phyloP scores from a whole-genome alignment of 35 echinoderm and acorn worm species.

The Diadema setosum region DNA sequence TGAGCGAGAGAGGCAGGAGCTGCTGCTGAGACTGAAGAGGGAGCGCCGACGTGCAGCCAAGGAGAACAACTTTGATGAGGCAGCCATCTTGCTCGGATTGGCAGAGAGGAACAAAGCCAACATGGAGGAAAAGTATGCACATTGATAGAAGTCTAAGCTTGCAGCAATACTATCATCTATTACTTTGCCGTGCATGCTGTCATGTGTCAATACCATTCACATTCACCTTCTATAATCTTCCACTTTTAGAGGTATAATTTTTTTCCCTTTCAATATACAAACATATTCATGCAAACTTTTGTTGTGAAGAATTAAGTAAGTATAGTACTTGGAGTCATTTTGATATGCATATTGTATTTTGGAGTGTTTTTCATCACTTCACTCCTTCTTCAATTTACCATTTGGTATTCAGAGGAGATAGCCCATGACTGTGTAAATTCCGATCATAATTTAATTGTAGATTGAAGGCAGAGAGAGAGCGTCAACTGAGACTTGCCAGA shows the following conservation, averaged over 20 bases:
- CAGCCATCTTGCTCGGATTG: conserved; percentile 75
- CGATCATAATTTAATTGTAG: background rate
- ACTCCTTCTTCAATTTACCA: background rate
- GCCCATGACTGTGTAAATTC: background rate
- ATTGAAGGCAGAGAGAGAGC: conserved; percentile 56
- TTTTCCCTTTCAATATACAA: too few relatives aligned
- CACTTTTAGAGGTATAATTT: too few relatives aligned
- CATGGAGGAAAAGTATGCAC: conserved; percentile 72
- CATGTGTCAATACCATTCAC: too few relatives aligned
- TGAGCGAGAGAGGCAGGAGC: conserved; percentile 59
- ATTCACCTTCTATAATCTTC: too few relatives aligned
- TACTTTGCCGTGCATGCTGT: conserved; percentile 56
- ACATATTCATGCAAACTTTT: too few relatives aligned
- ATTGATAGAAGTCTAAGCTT: conserved; percentile 20
- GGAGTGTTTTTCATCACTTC: background rate
- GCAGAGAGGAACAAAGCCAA: conserved; percentile 79
- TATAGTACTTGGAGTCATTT: too few relatives aligned
- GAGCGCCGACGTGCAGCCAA: conserved; percentile 63
- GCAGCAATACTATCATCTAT: conserved; percentile 45
- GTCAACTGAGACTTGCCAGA: conserved; percentile 57
- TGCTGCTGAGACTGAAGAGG: conserved; percentile 60
- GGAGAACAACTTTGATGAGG: conserved; percentile 77
- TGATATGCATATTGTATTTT: too few relatives aligned
- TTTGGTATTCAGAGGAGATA: background rate
- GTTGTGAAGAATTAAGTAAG: too few relatives aligned